Evolutionary conservation across 2,797 vertebrate species (phyloP).

Genomic region (Cygnus olor): DNA sequence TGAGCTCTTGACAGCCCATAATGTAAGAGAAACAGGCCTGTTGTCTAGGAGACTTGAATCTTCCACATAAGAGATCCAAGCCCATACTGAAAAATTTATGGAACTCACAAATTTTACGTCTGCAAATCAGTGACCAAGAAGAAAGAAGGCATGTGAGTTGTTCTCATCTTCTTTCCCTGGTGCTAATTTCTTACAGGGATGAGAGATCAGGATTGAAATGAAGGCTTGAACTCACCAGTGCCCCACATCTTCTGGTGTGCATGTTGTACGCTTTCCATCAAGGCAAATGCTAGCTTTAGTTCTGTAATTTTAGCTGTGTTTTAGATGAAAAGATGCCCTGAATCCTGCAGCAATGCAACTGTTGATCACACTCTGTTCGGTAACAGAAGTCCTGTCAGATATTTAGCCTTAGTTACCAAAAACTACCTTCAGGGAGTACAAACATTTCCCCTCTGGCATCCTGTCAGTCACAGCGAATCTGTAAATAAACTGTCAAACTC

Average conservation of each 20-base stretch:
- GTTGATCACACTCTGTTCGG: conserved; percentile 55
- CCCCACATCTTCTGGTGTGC: not conserved
- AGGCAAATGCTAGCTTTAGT: not conserved
- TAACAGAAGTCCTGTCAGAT: conserved; percentile 69
- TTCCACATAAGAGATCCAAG: not conserved
- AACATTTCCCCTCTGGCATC: conserved; percentile 73
- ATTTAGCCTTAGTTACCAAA: conserved; percentile 73
- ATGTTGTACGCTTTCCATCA: not conserved
- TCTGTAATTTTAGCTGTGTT: conserved; percentile 25
- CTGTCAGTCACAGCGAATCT: conserved; percentile 74
- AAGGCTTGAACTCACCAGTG: not conserved
- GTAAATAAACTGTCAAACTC: conserved; percentile 75
- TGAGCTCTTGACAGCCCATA: not conserved
- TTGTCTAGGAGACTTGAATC: conserved; percentile 28
- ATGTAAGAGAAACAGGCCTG: not conserved
- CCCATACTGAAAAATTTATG: conserved; percentile 25
- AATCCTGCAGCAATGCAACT: conserved; percentile 50
- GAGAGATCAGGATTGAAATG: not conserved
- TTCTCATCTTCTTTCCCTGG: not conserved
- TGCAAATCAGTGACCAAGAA: not conserved
- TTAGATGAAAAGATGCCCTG: conserved; percentile 17
- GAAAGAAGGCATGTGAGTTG: not conserved
- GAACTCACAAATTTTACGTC: not conserved
- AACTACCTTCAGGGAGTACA: conserved; percentile 72
- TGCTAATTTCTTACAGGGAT: not conserved